These are phyloP conservation scores for Australoheros facetus DNA, from an alignment of 2,797 vertebrate species.

Conservation along the genomic window DNA sequence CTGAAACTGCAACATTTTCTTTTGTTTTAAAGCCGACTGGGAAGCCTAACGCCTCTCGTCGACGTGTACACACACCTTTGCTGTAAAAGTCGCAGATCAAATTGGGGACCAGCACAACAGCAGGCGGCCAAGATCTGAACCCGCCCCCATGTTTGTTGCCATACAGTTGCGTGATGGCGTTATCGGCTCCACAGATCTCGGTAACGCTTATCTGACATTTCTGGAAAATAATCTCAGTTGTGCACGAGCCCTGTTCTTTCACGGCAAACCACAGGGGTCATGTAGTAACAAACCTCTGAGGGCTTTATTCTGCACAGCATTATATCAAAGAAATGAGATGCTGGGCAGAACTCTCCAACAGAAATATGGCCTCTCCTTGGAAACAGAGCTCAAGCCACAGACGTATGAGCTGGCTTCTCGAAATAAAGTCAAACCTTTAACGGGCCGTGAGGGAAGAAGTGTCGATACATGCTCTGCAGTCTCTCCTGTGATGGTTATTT, in stretches of 20 bases:
- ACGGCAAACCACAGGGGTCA: slow-evolving; percentile 22
- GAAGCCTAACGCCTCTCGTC: background rate
- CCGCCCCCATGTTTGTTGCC: background rate
- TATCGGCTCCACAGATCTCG: background rate
- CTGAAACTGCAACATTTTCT: slow-evolving; percentile 4
- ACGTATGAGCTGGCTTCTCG: background rate
- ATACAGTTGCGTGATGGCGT: background rate
- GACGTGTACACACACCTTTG: background rate
- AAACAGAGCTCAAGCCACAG: background rate
- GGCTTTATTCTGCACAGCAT: slow-evolving; percentile 5
- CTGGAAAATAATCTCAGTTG: slow-evolving; percentile 26
- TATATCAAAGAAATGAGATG: slow-evolving; percentile 24
- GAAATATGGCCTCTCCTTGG: background rate
- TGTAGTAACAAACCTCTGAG: slow-evolving; percentile 1
- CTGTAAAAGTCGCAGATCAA: slow-evolving; percentile 16
- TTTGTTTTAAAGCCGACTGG: slow-evolving; percentile 9
- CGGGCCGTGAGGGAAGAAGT: background rate
- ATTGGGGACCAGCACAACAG: background rate
- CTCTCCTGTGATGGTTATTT: background rate
- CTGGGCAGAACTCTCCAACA: background rate
- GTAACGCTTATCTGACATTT: slow-evolving; percentile 17
- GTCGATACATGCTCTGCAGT: background rate
- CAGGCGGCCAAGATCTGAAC: background rate
- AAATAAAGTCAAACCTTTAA: background rate
- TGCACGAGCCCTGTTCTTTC: background rate